Conservation (phyloP, 2,797 vertebrate species). For the Tenualosa thibaudeaui region DNA sequence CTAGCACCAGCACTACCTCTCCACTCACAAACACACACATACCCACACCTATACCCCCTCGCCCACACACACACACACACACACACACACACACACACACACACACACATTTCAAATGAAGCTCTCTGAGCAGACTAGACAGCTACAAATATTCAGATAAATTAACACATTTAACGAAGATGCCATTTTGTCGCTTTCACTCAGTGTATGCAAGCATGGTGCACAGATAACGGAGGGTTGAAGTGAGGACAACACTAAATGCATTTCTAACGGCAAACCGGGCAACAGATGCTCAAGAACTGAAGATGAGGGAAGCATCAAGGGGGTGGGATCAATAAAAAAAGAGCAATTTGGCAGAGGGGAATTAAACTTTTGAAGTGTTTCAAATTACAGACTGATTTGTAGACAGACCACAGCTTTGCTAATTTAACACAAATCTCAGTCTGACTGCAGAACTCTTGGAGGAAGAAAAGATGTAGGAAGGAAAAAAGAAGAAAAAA, state of each 20-base stretch:
- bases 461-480: neutral
- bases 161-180: neutral
- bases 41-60: no score
- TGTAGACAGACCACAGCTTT: neutral
- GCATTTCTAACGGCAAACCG: neutral
- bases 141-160: neutral
- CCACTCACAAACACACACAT: no score
- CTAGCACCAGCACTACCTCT: no score
- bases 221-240: neutral
- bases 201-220: neutral
- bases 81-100: constrained; percentile 21
- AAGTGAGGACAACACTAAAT: neutral
- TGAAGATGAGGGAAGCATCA: neutral
- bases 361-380: neutral
- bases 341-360: neutral
- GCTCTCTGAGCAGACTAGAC: neutral
- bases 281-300: neutral
- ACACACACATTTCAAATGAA: neutral
- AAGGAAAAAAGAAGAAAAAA: neutral
- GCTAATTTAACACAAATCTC: neutral
- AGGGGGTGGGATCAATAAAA: neutral
- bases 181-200: neutral
- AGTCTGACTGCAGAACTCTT: neutral
- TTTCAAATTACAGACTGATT: neutral
- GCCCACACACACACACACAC: neutral